Evolutionary conservation across 2,113 vertebrate genomes (phyloP).

Genomic region (Pleuronectes platessa): DNA sequence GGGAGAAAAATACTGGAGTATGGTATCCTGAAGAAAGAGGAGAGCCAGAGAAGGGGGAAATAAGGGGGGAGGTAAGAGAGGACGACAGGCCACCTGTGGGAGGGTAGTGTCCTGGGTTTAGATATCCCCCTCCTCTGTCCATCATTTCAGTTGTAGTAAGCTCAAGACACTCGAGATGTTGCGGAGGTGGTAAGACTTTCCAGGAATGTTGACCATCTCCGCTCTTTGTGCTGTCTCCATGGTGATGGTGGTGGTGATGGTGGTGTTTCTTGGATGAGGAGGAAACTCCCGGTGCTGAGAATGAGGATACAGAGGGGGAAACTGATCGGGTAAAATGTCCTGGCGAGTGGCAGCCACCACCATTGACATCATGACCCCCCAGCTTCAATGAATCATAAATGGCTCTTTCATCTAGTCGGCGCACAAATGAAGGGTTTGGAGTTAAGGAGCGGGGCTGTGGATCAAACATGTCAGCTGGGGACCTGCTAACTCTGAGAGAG

Average conservation of each 20-base stretch:
- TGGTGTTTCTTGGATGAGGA: slow-evolving; percentile 82
- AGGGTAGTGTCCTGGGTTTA: slow-evolving; percentile 77
- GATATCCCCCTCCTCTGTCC: slow-evolving; percentile 75
- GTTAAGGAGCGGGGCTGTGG: slow-evolving; percentile 85
- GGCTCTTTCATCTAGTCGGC: slow-evolving; percentile 92
- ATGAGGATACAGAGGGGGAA: slow-evolving; percentile 81
- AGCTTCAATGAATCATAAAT: slow-evolving; percentile 95
- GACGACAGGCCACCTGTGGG: slow-evolving; percentile 60
- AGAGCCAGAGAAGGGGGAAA: slow-evolving; percentile 81
- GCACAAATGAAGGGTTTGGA: slow-evolving; percentile 84
- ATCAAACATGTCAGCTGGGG: slow-evolving; percentile 84
- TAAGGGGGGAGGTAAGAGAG: slow-evolving; percentile 79
- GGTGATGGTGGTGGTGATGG: slow-evolving; percentile 73
- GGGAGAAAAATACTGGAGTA: slow-evolving; percentile 82
- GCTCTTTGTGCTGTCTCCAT: slow-evolving; percentile 74
- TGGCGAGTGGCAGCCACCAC: slow-evolving; percentile 78
- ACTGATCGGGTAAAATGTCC: slow-evolving; percentile 77
- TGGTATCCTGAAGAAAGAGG: slow-evolving; percentile 81
- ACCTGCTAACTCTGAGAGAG: slow-evolving; percentile 77
- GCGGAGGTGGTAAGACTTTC: slow-evolving; percentile 90
- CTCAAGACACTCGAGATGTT: slow-evolving; percentile 87
- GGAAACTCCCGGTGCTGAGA: slow-evolving; percentile 79
- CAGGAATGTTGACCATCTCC: slow-evolving; percentile 87
- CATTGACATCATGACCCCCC: slow-evolving; percentile 86
- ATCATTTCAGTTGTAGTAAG: slow-evolving; percentile 74